These are phyloP conservation scores for Holothuria scabra DNA, from an alignment of 53 echinoderm and acorn worm species.

Conservation along the genomic window DNA sequence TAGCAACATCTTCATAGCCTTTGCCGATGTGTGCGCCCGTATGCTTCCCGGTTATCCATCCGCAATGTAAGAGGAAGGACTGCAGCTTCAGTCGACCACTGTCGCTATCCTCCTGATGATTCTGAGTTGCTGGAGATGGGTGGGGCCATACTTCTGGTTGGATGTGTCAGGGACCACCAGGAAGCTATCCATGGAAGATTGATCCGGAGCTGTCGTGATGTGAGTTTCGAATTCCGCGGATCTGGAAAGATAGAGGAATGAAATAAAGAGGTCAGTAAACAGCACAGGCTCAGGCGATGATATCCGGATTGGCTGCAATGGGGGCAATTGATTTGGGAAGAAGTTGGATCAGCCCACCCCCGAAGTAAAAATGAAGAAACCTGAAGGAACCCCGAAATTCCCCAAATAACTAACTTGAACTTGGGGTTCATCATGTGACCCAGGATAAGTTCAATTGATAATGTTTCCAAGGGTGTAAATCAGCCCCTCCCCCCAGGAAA, in stretches of 20 bases:
- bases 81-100: background rate
- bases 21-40: slow-evolving; percentile 13
- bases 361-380: too few relatives aligned
- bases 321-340: too few relatives aligned
- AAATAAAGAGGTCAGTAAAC: background rate
- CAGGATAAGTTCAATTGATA: too few relatives aligned
- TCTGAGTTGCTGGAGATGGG: slow-evolving; percentile 15
- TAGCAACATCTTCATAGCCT: slow-evolving; percentile 15
- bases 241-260: background rate
- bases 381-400: too few relatives aligned
- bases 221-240: background rate
- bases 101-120: slow-evolving; percentile 15
- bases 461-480: too few relatives aligned
- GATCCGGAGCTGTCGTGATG: background rate
- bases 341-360: too few relatives aligned
- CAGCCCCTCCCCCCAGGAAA: too few relatives aligned
- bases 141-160: background rate
- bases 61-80: slow-evolving; percentile 27
- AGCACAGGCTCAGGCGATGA: background rate
- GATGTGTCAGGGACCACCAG: background rate
- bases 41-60: slow-evolving; percentile 21
- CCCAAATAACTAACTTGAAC: too few relatives aligned
- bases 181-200: slow-evolving; percentile 8
- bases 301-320: too few relatives aligned
- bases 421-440: too few relatives aligned